These are phyloP conservation scores for Hypena proboscidalis DNA, from an alignment of 2,888 invertebrate species.

Conservation along the genomic window DNA sequence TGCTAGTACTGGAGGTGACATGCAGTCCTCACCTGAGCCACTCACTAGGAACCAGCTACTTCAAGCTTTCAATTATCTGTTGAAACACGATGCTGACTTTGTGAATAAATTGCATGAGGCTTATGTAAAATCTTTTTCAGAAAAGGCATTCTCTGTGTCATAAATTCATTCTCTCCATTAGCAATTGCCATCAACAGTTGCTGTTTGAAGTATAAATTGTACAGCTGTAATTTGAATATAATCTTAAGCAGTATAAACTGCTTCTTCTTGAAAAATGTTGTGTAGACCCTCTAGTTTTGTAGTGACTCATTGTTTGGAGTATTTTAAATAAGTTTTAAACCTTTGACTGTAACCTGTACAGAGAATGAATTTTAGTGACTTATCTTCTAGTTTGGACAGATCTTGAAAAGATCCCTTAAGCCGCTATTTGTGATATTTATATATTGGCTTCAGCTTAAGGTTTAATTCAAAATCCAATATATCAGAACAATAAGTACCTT, in stretches of 20 bases:
- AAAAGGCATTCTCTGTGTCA: constrained; percentile 83
- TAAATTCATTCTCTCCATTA: constrained; percentile 64
- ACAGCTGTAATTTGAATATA: constrained; percentile 80
- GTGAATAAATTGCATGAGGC: constrained; percentile 96
- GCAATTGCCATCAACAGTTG: constrained; percentile 59
- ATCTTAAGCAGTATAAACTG: constrained; percentile 55
- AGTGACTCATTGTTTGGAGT: constrained; percentile 75
- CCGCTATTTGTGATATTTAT: constrained; percentile 77
- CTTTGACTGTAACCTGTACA: constrained; percentile 76
- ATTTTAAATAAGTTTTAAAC: constrained; percentile 83
- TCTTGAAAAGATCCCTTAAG: constrained; percentile 63
- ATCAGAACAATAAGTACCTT: constrained; percentile 41
- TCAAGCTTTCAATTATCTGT: constrained; percentile 94
- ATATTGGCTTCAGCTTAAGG: constrained; percentile 67
- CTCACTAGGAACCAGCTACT: constrained; percentile 95
- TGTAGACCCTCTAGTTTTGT: constrained; percentile 76
- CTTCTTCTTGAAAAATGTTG: constrained; percentile 71
- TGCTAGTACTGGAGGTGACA: constrained; percentile 80
- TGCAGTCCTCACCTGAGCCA: constrained; percentile 86
- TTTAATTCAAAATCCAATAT: constrained; percentile 49
- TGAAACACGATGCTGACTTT: constrained; percentile 95
- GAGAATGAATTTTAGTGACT: constrained; percentile 77
- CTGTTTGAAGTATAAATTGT: constrained; percentile 58
- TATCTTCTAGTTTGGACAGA: constrained; percentile 51
- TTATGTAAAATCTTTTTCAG: constrained; percentile 94